Evolutionary conservation across 1,140 invertebrate genomes (phyloP).

Genomic region (Drosophila mojavensis): DNA sequence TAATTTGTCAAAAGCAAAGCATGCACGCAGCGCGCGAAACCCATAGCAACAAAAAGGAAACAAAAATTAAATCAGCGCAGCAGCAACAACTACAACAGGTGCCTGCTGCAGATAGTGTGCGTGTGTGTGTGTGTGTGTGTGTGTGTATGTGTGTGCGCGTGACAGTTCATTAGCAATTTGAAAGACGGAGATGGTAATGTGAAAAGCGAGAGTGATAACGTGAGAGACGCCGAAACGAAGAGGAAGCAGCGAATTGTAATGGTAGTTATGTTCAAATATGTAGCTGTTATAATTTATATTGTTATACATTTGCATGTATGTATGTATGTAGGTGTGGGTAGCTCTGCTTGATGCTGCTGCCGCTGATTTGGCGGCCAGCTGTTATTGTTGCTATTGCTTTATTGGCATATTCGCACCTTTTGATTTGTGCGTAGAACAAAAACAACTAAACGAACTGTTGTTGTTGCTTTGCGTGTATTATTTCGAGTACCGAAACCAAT

Average conservation of each 20-base stretch:
- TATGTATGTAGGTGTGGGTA: background rate
- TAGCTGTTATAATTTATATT: background rate
- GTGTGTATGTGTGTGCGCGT: conserved; percentile 32
- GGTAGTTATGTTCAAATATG: too few relatives aligned
- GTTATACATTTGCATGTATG: background rate
- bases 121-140: too few relatives aligned
- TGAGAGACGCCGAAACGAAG: background rate
- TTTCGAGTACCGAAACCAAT: conserved; percentile 23
- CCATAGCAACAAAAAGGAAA: background rate
- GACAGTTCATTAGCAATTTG: conserved; percentile 41
- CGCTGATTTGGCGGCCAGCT: background rate
- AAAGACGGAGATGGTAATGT: background rate
- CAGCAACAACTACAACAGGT: conserved; percentile 37
- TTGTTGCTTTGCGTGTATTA: conserved; percentile 18
- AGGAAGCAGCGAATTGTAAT: background rate
- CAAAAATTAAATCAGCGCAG: background rate
- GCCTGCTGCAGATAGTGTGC: conserved; percentile 37
- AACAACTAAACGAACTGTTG: conserved; percentile 9
- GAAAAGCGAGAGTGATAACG: background rate
- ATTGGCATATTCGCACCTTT: conserved; percentile 47
- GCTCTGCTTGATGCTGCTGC: background rate
- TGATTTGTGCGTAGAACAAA: conserved; percentile 5
- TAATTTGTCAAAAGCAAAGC: conserved; percentile 1
- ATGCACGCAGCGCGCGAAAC: background rate
- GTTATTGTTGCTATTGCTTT: conserved; percentile 28